phyloP scores from a whole-genome alignment of 2,888 invertebrate genomes.

The Lapara coniferarum region DNA sequence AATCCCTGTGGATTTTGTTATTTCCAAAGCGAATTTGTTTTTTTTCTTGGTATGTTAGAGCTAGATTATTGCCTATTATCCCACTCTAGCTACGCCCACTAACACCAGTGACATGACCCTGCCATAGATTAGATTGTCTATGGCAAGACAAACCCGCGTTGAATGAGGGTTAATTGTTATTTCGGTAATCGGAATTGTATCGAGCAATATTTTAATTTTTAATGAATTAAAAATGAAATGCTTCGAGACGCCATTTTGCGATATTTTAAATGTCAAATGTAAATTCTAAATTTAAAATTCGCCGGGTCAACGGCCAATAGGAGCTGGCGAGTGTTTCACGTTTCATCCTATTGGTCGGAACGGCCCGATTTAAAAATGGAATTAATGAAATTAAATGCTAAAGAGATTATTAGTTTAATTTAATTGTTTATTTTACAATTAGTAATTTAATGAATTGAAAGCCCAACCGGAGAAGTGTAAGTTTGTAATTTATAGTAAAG shows the following conservation, averaged over 20 bases:
- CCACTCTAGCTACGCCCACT: slow-evolving; percentile 1
- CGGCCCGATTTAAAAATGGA: slow-evolving; percentile 27
- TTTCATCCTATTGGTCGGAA: slow-evolving; percentile 8
- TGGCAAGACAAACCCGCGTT: slow-evolving; percentile 21
- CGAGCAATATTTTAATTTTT: slow-evolving; percentile 21
- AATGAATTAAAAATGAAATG: slow-evolving; percentile 17
- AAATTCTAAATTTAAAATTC: slow-evolving; percentile 20
- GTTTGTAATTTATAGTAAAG: slow-evolving; percentile 78
- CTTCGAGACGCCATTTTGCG: slow-evolving; percentile 18
- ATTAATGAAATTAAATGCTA: slow-evolving; percentile 46
- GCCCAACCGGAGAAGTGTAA: slow-evolving; percentile 52
- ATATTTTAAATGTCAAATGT: slow-evolving; percentile 23
- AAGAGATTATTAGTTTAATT: slow-evolving; percentile 71
- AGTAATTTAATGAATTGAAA: slow-evolving; percentile 52
- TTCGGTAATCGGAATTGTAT: slow-evolving; percentile 19
- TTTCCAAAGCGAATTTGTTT: slow-evolving; percentile 8
- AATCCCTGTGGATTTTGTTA: slow-evolving; percentile 8
- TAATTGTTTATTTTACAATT: slow-evolving; percentile 58
- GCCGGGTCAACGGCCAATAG: slow-evolving; percentile 15
- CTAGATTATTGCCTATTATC: background rate
- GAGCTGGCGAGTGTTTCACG: slow-evolving; percentile 7
- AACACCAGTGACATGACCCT: slow-evolving; percentile 25
- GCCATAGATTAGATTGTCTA: slow-evolving; percentile 27
- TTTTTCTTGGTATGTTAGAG: background rate
- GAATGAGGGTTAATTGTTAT: slow-evolving; percentile 16